Percentiles rank a stretch among this genome's conserved stretches.
These are phyloP conservation scores for Odontothrips loti DNA, from an alignment of 2,888 invertebrate genomes.

Conservation along the genomic window DNA sequence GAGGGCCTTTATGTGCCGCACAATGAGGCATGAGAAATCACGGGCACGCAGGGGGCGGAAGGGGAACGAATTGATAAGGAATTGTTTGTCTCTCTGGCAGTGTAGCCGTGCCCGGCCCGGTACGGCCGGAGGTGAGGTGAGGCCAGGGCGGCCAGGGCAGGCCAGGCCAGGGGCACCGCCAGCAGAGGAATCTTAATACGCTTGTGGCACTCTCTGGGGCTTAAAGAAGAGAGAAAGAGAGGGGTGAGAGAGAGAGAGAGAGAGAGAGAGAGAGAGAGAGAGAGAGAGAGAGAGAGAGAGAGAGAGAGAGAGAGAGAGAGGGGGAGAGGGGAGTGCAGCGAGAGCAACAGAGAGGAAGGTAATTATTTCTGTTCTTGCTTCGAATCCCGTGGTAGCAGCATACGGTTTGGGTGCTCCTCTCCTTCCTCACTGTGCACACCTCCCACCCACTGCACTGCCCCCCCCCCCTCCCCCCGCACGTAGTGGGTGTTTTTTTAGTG, in stretches of 20 bases:
- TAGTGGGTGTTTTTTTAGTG: too few species aligned
- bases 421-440: too few species aligned
- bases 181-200: background rate
- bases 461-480: background rate
- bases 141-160: background rate
- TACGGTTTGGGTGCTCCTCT: background rate
- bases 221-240: background rate
- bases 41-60: background rate
- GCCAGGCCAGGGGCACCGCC: background rate
- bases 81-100: conserved; percentile 13
- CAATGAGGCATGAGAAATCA: too few species aligned
- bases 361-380: background rate
- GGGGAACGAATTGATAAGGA: conserved; percentile 9
- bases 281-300: background rate
- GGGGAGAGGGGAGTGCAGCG: background rate
- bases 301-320: background rate
- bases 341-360: background rate
- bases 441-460: background rate
- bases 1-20: too few species aligned
- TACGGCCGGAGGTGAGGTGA: background rate
- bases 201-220: background rate
- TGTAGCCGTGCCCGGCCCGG: background rate
- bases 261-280: background rate
- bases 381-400: background rate
- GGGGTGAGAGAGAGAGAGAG: background rate